Conservation (phyloP, 37 sponge, comb jelly and placozoan genomes). For the Petrosia ficiformis region DNA sequence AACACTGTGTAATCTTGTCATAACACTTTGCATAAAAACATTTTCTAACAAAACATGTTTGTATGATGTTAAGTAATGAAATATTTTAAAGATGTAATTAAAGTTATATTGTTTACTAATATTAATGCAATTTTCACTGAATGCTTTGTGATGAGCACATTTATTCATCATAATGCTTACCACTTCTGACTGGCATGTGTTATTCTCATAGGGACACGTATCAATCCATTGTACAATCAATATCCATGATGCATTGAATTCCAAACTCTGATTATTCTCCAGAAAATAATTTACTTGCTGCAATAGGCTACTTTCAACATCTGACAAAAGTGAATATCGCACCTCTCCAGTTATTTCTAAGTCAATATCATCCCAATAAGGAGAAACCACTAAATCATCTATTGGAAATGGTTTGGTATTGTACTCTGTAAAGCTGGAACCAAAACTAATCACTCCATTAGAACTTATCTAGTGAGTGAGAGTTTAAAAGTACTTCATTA, state of each 20-base stretch:
- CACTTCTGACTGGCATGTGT: too few species aligned
- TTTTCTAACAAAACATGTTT: too few species aligned
- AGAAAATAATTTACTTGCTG: not conserved
- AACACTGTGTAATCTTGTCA: too few species aligned
- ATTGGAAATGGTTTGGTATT: not conserved
- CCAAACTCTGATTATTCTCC: not conserved
- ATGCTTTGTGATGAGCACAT: not conserved
- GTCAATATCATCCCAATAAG: conserved; percentile 3
- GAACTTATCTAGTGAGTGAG: not conserved
- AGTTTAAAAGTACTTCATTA: too few species aligned
- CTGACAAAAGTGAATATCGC: not conserved
- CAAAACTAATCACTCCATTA: not conserved
- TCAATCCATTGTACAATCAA: conserved; percentile 2
- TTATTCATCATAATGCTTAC: not conserved
- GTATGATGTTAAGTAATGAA: too few species aligned
- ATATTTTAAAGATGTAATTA: too few species aligned
- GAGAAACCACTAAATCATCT: not conserved
- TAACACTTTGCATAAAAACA: too few species aligned
- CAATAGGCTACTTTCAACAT: not conserved
- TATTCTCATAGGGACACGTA: not conserved
- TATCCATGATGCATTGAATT: conserved; percentile 1
- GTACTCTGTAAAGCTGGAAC: not conserved
- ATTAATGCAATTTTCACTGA: too few species aligned
- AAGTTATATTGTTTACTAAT: too few species aligned
- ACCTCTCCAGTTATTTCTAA: not conserved